Conservation (phyloP, 2,797 vertebrate genomes). For the Artibeus lituratus region DNA sequence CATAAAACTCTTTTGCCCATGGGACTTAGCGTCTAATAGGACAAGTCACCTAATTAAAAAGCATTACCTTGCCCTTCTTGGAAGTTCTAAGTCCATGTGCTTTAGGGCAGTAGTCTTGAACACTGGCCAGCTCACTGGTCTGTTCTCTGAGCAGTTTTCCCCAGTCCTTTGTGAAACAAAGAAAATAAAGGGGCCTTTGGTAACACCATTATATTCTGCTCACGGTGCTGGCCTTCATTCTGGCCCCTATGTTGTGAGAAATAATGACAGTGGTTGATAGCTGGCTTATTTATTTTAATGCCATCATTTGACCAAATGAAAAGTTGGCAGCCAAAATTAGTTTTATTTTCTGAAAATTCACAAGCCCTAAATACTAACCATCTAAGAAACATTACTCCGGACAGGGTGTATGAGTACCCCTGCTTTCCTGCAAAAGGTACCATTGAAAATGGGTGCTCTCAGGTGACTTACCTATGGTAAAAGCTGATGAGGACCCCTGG, state of each 20-base stretch:
- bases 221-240: neutral
- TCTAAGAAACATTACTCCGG: neutral
- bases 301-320: neutral
- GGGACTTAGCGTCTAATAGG: neutral
- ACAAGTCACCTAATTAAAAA: neutral
- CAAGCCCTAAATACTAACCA: neutral
- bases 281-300: neutral
- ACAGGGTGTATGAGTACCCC: neutral
- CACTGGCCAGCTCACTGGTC: accelerated
- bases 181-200: neutral
- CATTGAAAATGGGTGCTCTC: accelerated
- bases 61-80: neutral
- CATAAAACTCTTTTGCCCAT: neutral
- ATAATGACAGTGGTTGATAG: neutral
- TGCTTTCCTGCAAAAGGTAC: neutral
- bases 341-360: neutral
- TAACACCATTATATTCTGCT: neutral
- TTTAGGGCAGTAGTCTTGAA: neutral
- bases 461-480: neutral
- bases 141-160: neutral
- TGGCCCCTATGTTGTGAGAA: neutral
- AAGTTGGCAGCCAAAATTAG: neutral
- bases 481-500: neutral
- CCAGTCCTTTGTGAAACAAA: neutral
- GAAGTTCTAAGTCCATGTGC: neutral